Conservation (phyloP, 2,888 invertebrate genomes). For the Sarcophaga rosellei region DNA sequence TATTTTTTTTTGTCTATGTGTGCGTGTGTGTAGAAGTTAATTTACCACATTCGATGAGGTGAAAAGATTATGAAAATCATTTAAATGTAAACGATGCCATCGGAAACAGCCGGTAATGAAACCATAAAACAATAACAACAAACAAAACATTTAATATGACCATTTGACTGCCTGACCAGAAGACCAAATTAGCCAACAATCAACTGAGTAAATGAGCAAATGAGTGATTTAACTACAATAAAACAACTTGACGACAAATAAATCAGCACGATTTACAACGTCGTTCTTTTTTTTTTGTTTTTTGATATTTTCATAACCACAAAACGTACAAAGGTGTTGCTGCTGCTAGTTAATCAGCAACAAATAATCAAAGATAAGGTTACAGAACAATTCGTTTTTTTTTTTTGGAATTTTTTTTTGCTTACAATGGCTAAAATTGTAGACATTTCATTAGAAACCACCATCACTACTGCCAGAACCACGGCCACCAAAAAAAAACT, state of each 20-base stretch:
- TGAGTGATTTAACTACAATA: constrained; percentile 26
- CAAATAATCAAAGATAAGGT: constrained; percentile 11
- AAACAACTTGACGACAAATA: constrained; percentile 38
- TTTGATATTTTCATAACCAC: not conserved
- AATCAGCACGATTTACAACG: constrained; percentile 34
- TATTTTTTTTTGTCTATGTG: not conserved
- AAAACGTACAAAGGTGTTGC: constrained; percentile 7
- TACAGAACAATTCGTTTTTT: not conserved
- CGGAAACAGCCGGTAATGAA: constrained; percentile 36
- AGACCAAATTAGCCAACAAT: not conserved
- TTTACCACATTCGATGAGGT: constrained; percentile 5
- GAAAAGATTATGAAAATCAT: constrained; percentile 32
- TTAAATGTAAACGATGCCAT: constrained; percentile 1
- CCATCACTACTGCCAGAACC: constrained; percentile 15
- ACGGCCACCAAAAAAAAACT: constrained; percentile 21
- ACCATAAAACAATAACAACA: constrained; percentile 28
- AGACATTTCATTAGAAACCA: constrained; percentile 37
- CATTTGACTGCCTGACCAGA: not conserved
- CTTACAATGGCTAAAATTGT: not conserved
- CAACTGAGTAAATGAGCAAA: not conserved
- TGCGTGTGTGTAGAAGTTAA: constrained; percentile 1
- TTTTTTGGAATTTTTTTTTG: not conserved
- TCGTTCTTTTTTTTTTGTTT: not conserved
- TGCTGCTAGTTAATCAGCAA: constrained; percentile 6
- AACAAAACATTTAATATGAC: constrained; percentile 28